These are phyloP conservation scores for Cuniculus paca DNA, from an alignment of 2,797 vertebrate genomes.

Conservation along the genomic window DNA sequence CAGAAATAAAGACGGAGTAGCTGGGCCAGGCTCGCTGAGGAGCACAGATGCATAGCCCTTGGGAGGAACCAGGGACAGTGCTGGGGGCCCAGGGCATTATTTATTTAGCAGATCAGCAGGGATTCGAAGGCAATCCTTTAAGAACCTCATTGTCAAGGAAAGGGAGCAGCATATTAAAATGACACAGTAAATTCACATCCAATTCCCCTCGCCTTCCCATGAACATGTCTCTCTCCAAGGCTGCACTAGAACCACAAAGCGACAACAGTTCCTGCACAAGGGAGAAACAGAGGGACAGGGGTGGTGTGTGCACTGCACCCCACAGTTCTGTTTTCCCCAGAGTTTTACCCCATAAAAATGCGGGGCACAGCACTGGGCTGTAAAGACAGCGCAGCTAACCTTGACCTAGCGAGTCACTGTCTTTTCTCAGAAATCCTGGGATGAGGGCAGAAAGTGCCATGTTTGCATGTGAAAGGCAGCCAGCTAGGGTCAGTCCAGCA, in stretches of 20 bases:
- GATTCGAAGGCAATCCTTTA: conserved; percentile 35
- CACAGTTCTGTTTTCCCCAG: background rate
- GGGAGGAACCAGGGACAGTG: accelerated
- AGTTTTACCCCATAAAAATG: background rate
- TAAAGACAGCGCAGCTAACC: background rate
- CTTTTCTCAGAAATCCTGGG: conserved; percentile 36
- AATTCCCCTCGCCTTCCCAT: background rate
- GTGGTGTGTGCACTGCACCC: accelerated
- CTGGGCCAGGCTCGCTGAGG: background rate
- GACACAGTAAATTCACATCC: conserved; percentile 10
- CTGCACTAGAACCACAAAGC: background rate
- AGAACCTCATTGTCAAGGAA: conserved; percentile 13
- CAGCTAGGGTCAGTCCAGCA: background rate
- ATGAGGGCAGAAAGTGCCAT: background rate
- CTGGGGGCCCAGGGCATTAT: background rate
- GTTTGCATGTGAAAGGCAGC: background rate
- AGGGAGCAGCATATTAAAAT: conserved; percentile 25
- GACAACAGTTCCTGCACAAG: background rate
- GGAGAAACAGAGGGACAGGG: background rate
- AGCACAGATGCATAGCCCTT: conserved; percentile 18
- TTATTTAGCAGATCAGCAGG: conserved; percentile 43
- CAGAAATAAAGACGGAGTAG: conserved; percentile 43
- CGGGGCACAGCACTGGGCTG: background rate
- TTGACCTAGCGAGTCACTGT: background rate
- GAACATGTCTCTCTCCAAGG: background rate